Conservation (phyloP, 2,797 vertebrate species). For the Pterois miles region DNA sequence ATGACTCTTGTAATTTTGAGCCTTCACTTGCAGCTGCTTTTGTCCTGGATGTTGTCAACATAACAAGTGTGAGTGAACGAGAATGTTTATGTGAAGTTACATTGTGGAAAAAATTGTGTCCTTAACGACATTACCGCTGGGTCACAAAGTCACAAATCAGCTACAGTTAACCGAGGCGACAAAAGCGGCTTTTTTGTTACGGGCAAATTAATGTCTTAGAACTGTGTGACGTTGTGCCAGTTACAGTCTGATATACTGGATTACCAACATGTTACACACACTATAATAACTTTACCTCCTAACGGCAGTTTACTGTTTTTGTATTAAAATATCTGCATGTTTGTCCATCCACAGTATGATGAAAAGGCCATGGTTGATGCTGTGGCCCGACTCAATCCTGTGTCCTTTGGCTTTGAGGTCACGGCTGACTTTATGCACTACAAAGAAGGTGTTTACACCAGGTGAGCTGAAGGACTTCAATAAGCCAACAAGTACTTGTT, state of each 20-base stretch:
- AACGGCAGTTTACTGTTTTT: not conserved
- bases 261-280: not conserved
- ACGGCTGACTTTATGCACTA: slow-evolving; percentile 85
- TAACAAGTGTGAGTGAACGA: slow-evolving; percentile 81
- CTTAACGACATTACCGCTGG: not conserved
- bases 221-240: not conserved
- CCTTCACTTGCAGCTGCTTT: slow-evolving; percentile 81
- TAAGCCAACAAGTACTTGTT: not conserved
- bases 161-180: not conserved
- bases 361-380: slow-evolving; percentile 88
- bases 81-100: slow-evolving; percentile 13
- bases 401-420: slow-evolving; percentile 90
- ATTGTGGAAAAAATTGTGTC: not conserved
- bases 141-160: not conserved
- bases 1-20: slow-evolving; percentile 79
- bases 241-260: not conserved
- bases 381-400: slow-evolving; percentile 87
- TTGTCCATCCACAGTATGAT: slow-evolving; percentile 78
- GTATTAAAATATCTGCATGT: not conserved
- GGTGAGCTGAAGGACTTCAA: slow-evolving; percentile 73
- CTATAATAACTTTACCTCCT: not conserved
- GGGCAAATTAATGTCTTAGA: not conserved
- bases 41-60: slow-evolving; percentile 86
- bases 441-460: slow-evolving; percentile 85
- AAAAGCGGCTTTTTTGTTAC: not conserved